These are phyloP conservation scores for Macropus fuliginosus DNA, from an alignment of 2,797 vertebrate species.

Conservation along the genomic window DNA sequence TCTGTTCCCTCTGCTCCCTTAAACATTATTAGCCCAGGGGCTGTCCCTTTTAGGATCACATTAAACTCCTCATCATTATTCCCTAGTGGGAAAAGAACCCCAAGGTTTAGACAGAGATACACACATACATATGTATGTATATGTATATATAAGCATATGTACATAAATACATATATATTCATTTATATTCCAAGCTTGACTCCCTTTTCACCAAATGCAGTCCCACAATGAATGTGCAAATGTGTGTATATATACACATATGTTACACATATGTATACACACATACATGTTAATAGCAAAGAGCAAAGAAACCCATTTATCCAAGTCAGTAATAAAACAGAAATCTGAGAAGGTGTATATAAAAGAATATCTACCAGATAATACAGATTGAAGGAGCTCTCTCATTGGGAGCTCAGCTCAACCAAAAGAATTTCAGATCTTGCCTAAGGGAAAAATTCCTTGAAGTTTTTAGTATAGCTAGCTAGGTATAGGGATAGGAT, in stretches of 20 bases:
- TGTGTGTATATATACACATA: no score
- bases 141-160: neutral
- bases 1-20: neutral
- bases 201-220: neutral
- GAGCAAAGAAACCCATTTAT: neutral
- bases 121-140: neutral
- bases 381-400: neutral
- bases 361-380: neutral
- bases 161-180: slow-evolving; percentile 9
- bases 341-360: neutral
- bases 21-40: no score
- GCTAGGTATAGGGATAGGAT: neutral
- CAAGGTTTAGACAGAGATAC: no score
- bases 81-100: no score
- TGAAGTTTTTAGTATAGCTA: neutral
- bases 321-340: neutral
- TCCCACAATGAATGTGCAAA: no score
- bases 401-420: neutral
- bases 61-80: no score
- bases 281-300: no score
- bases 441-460: neutral
- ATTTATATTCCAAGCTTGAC: no score
- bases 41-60: no score
- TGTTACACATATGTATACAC: no score
- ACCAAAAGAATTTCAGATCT: neutral